Evolutionary conservation across 2,113 vertebrate species (phyloP).

Genomic region (Xiphophorus maculatus): DNA sequence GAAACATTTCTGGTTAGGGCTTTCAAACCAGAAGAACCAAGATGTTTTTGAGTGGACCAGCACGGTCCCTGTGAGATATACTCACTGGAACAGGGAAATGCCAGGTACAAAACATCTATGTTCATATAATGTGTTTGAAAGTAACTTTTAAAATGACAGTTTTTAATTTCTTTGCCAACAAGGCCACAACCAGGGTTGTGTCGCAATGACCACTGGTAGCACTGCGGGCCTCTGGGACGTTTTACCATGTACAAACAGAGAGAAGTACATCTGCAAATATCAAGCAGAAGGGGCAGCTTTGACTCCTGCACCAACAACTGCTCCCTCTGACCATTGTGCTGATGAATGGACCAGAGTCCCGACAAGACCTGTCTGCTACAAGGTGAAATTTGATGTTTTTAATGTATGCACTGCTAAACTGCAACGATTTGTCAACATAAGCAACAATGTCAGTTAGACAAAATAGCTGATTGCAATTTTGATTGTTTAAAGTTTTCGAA

Average conservation of each 20-base stretch:
- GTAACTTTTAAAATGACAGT: fast-evolving
- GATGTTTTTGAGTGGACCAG: slow-evolving; percentile 86
- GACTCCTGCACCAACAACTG: slow-evolving; percentile 57
- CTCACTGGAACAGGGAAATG: slow-evolving; percentile 87
- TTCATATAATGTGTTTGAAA: fast-evolving
- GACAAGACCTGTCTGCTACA: slow-evolving; percentile 79
- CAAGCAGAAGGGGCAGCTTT: slow-evolving; percentile 84
- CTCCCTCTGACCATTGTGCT: slow-evolving; percentile 42
- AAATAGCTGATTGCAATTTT: neutral
- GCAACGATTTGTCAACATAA: neutral
- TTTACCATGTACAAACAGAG: slow-evolving; percentile 85
- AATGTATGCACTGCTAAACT: neutral
- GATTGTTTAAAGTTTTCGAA: neutral
- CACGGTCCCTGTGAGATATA: slow-evolving; percentile 80
- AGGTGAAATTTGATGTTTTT: slow-evolving; percentile 73
- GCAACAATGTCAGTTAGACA: neutral
- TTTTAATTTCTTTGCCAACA: neutral
- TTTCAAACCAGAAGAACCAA: slow-evolving; percentile 84
- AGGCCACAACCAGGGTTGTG: slow-evolving; percentile 84
- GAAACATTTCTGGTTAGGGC: slow-evolving; percentile 91
- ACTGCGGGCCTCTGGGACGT: slow-evolving; percentile 94
- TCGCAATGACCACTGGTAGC: slow-evolving; percentile 89
- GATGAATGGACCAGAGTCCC: slow-evolving; percentile 77
- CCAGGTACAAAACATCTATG: slow-evolving; percentile 52
- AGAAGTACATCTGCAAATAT: slow-evolving; percentile 91